A percentile compares a stretch with the other conserved stretches of the same genome.
Evolutionary conservation across 2,888 invertebrate species (phyloP).

Genomic region (Yponomeuta cagnagella): DNA sequence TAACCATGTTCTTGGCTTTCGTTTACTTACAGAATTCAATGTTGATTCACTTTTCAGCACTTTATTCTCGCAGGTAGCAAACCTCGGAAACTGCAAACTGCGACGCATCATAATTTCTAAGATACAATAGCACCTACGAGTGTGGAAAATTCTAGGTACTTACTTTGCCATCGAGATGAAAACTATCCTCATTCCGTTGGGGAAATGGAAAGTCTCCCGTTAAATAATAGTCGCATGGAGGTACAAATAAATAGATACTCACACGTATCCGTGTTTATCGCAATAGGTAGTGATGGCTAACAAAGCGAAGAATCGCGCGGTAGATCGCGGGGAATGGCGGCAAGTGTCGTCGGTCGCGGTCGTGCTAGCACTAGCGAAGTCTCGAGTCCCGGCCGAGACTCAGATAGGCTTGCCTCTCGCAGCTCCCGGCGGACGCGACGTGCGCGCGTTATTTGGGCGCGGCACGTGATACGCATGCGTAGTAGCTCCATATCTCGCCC

Average conservation of each 20-base stretch:
- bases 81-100: neutral
- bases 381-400: neutral
- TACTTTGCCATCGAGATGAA: neutral
- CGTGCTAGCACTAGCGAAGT: conserved; percentile 8
- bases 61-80: neutral
- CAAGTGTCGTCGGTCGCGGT: neutral
- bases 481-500: conserved; percentile 4
- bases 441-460: conserved; percentile 29
- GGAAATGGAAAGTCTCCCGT: neutral
- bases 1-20: conserved; percentile 1
- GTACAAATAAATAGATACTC: neutral
- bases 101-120: neutral
- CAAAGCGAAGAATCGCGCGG: neutral
- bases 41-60: neutral
- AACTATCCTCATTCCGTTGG: neutral
- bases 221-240: neutral
- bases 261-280: neutral
- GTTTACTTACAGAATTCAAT: neutral
- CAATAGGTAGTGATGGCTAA: conserved; percentile 3
- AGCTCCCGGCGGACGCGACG: neutral
- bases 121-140: neutral
- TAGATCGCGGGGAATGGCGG: neutral
- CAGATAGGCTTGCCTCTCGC: neutral
- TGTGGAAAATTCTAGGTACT: neutral
- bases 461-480: conserved; percentile 32